phyloP scores from a whole-genome alignment of 2,113 vertebrate species.

The Bambusicola thoracicus region DNA sequence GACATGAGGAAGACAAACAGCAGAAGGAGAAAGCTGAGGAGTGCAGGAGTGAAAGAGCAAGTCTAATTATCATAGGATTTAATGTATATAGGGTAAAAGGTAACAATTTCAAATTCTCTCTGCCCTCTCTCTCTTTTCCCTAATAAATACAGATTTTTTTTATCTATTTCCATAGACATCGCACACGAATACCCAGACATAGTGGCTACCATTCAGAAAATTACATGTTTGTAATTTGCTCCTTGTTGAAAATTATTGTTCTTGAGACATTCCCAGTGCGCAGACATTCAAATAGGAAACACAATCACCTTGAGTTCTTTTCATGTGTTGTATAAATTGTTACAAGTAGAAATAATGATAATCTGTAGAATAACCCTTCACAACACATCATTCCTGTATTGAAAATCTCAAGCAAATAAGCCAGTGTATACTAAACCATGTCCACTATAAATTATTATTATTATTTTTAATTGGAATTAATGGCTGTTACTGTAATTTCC shows the following conservation, averaged over 20 bases:
- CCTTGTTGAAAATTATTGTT: not conserved
- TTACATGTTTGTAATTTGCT: not conserved
- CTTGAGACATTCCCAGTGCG: not conserved
- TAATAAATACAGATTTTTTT: not conserved
- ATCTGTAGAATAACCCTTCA: not conserved
- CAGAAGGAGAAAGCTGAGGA: not conserved
- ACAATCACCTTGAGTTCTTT: not conserved
- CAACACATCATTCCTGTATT: not conserved
- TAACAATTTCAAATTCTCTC: not conserved
- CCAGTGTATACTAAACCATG: not conserved
- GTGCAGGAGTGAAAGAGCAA: not conserved
- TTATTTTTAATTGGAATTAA: not conserved
- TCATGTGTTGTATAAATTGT: not conserved
- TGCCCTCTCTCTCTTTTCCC: not conserved
- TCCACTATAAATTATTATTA: no score
- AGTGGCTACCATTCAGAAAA: not conserved
- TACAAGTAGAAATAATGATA: not conserved
- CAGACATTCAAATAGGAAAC: not conserved
- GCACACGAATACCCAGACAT: not conserved
- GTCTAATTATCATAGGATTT: no score
- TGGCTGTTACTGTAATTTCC: not conserved
- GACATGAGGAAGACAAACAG: not conserved
- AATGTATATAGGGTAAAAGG: not conserved
- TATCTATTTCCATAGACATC: not conserved
- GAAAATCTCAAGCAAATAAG: not conserved